Evolutionary conservation across 2,888 invertebrate species (phyloP).

Genomic region (Orchestes rusci): DNA sequence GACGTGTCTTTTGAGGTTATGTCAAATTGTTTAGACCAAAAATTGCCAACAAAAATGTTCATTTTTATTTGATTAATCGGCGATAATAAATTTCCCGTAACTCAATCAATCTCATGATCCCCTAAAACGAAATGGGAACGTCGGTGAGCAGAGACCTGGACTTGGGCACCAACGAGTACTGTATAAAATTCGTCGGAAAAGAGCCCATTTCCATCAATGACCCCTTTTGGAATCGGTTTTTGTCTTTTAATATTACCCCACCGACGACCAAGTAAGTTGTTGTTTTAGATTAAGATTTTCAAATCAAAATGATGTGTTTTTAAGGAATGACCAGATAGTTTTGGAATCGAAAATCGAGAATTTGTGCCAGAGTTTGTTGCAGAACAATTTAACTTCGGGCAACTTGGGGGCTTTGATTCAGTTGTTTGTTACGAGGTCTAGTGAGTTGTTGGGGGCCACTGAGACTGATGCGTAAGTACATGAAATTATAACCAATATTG

Average conservation of each 20-base stretch:
- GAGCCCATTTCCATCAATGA: conserved; percentile 78
- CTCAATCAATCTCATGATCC: conserved; percentile 2
- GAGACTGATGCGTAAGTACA: conserved; percentile 78
- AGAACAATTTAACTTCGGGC: conserved; percentile 80
- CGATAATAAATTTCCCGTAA: background rate
- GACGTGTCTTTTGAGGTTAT: background rate
- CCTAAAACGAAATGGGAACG: conserved; percentile 61
- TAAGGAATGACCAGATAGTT: conserved; percentile 70
- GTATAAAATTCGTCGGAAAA: conserved; percentile 70
- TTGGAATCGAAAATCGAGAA: conserved; percentile 75
- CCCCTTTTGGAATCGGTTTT: conserved; percentile 88
- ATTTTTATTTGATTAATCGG: background rate
- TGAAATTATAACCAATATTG: conserved; percentile 3
- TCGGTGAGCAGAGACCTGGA: conserved; percentile 74
- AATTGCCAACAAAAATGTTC: background rate
- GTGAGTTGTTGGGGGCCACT: conserved; percentile 76
- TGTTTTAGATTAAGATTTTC: background rate
- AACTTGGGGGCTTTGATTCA: conserved; percentile 85
- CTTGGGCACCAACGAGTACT: conserved; percentile 71
- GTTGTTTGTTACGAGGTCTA: conserved; percentile 74
- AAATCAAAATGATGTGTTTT: conserved; percentile 27
- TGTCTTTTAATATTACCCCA: conserved; percentile 83
- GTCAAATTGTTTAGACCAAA: background rate
- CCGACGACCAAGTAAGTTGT: conserved; percentile 63
- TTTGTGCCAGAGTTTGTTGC: conserved; percentile 65